These are phyloP conservation scores for Ophion slaviceki DNA, from an alignment of 2,888 invertebrate species.

Conservation along the genomic window DNA sequence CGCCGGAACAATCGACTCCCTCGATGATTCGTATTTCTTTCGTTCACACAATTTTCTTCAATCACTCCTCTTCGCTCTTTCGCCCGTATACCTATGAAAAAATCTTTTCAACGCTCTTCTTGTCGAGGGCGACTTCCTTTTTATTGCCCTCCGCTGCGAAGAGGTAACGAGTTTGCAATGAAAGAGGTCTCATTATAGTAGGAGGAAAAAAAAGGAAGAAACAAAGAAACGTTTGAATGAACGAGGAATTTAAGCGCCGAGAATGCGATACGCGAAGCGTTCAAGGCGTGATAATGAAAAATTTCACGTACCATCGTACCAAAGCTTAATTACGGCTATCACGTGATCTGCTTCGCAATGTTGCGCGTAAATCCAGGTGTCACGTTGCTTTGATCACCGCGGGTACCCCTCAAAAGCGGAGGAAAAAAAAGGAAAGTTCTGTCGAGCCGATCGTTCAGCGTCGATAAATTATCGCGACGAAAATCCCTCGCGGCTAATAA, in stretches of 20 bases:
- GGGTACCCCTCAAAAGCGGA: constrained; percentile 29
- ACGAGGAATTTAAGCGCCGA: no score
- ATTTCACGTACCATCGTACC: constrained; percentile 15
- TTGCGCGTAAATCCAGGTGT: constrained; percentile 21
- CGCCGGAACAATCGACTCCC: no score
- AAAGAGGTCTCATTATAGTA: background rate
- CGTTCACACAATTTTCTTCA: no score
- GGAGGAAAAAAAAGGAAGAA: background rate
- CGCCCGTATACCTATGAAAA: no score
- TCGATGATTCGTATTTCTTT: no score
- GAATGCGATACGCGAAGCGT: no score
- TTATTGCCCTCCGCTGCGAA: no score
- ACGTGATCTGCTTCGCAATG: constrained; percentile 30
- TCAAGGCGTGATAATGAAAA: background rate
- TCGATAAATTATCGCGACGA: constrained; percentile 31
- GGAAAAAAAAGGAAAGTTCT: background rate
- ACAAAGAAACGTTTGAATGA: background rate
- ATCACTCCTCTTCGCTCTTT: no score
- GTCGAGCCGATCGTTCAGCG: background rate
- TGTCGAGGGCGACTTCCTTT: no score
- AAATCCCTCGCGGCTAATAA: constrained; percentile 19
- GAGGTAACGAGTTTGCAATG: no score
- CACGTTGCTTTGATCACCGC: constrained; percentile 26
- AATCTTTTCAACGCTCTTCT: no score
- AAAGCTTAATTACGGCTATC: constrained; percentile 52